Conservation (phyloP, 2,888 invertebrate genomes). For the Stenichneumon culpator region DNA sequence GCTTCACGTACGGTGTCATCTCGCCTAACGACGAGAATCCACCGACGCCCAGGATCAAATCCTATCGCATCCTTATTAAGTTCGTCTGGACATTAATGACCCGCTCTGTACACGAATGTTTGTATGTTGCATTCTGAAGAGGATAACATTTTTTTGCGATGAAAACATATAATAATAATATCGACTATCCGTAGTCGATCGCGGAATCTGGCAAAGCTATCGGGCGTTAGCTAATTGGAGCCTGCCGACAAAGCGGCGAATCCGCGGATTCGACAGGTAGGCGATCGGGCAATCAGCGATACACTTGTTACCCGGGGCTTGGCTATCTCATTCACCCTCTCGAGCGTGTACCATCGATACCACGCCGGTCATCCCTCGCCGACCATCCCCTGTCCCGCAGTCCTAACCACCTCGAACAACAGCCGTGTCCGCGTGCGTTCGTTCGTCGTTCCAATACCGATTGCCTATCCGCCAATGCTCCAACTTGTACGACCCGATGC, state of each 20-base stretch:
- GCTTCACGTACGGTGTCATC: too few species aligned
- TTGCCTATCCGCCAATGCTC: background rate
- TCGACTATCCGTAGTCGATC: background rate
- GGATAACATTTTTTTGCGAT: background rate
- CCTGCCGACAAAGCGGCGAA: slow-evolving; percentile 67
- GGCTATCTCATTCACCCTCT: slow-evolving; percentile 68
- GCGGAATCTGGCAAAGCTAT: slow-evolving; percentile 67
- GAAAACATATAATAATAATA: background rate
- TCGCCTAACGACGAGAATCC: too few species aligned
- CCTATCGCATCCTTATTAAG: too few species aligned
- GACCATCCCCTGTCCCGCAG: background rate
- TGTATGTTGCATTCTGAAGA: background rate
- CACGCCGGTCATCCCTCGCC: slow-evolving; percentile 9
- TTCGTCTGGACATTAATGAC: too few species aligned
- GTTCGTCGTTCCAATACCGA: slow-evolving; percentile 4
- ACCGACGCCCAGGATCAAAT: too few species aligned
- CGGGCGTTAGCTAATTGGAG: slow-evolving; percentile 69
- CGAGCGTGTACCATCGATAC: slow-evolving; percentile 29
- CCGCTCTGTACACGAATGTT: too few species aligned
- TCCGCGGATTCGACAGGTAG: slow-evolving; percentile 67
- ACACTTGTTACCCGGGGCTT: slow-evolving; percentile 75
- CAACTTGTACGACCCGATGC: slow-evolving; percentile 26
- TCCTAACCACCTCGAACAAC: slow-evolving; percentile 14
- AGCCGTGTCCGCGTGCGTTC: slow-evolving; percentile 27
- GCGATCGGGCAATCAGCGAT: slow-evolving; percentile 77